Evolutionary conservation across 2,113 vertebrate genomes (phyloP).

Genomic region (Tupaia chinensis): DNA sequence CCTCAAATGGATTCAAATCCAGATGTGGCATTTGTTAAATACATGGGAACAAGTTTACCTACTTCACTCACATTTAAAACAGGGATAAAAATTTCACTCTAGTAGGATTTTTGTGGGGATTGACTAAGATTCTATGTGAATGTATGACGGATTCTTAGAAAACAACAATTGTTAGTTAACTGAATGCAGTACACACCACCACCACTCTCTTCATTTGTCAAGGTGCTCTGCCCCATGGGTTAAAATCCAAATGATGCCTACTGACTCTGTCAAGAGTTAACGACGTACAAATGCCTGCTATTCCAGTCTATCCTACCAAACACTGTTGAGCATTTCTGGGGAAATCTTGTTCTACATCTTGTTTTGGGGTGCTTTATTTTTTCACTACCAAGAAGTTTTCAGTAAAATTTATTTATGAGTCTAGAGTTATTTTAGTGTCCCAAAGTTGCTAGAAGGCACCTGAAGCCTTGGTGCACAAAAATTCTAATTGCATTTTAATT

Average conservation of each 20-base stretch:
- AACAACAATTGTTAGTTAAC: not conserved
- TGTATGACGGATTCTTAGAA: not conserved
- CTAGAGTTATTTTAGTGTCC: not conserved
- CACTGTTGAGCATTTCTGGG: not conserved
- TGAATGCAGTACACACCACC: not conserved
- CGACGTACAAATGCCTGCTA: not conserved
- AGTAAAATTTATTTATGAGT: not conserved
- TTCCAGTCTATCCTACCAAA: not conserved
- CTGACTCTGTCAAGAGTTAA: not conserved
- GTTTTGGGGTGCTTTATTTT: constrained; percentile 6
- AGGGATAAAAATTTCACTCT: not conserved
- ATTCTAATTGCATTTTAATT: constrained; percentile 32
- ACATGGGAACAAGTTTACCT: not conserved
- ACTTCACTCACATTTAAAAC: not conserved
- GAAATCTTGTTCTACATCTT: not conserved
- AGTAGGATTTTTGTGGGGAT: not conserved
- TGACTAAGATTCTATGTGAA: not conserved
- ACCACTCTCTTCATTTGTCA: not conserved
- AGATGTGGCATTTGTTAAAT: not conserved
- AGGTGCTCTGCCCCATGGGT: not conserved
- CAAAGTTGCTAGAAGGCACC: not conserved
- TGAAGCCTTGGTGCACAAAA: not conserved
- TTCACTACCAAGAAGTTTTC: not conserved
- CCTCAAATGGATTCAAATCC: not conserved
- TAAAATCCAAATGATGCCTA: not conserved